phyloP scores from a whole-genome alignment of 2,888 invertebrate species.

The Archips xylosteana region DNA sequence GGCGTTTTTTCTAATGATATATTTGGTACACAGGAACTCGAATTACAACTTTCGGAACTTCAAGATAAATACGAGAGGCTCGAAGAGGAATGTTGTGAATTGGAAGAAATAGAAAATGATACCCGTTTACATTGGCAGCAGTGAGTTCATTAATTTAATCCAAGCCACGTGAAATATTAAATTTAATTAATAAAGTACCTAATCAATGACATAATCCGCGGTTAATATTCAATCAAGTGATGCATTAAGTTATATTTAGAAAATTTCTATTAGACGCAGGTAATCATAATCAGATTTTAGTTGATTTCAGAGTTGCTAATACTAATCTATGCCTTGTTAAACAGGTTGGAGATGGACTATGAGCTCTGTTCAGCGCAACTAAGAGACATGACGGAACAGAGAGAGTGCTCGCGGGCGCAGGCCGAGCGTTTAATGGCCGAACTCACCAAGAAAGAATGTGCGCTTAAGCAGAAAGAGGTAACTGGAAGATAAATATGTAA shows the following conservation, averaged over 20 bases:
- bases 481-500: too few species aligned
- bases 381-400: conserved; percentile 86
- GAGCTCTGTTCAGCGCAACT: conserved; percentile 86
- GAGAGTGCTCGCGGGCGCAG: conserved; percentile 82
- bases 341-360: conserved; percentile 86
- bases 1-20: neutral
- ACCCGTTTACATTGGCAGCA: conserved; percentile 87
- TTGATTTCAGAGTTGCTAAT: neutral
- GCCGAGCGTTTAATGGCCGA: conserved; percentile 75
- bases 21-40: conserved; percentile 74
- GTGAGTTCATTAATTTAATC: conserved; percentile 59
- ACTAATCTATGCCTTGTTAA: neutral
- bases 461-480: conserved; percentile 84
- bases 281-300: neutral
- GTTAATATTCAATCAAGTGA: conserved; percentile 4
- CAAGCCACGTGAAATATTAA: conserved; percentile 11
- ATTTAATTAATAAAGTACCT: conserved; percentile 18
- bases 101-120: conserved; percentile 91
- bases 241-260: too few species aligned
- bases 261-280: too few species aligned
- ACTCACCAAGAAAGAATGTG: conserved; percentile 73
- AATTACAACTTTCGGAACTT: conserved; percentile 83
- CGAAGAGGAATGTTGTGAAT: conserved; percentile 90
- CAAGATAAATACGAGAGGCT: conserved; percentile 87
- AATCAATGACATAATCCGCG: conserved; percentile 2